Evolutionary conservation across 2,888 invertebrate species (phyloP).

Genomic region (Apamea anceps): DNA sequence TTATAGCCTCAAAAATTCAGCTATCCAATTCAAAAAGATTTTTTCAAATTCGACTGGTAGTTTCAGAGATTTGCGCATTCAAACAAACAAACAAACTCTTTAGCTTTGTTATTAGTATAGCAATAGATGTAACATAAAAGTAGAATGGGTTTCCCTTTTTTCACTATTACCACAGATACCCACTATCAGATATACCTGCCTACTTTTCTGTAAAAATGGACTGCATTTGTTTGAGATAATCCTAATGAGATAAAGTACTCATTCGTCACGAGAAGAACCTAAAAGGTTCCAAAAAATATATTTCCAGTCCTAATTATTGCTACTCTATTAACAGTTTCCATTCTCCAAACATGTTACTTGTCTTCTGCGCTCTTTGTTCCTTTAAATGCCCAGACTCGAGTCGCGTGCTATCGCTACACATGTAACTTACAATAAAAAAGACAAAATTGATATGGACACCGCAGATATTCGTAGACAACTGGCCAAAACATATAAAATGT

Average conservation of each 20-base stretch:
- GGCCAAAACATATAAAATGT: conserved; percentile 73
- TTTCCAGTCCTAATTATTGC: background rate
- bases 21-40: no score
- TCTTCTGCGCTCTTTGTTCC: conserved; percentile 34
- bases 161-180: background rate
- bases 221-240: background rate
- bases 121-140: background rate
- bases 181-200: background rate
- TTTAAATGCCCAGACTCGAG: conserved; percentile 25
- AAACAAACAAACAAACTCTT: no score
- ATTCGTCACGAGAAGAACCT: background rate
- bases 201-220: background rate
- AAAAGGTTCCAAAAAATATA: background rate
- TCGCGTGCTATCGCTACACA: conserved; percentile 51
- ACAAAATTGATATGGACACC: conserved; percentile 66
- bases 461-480: conserved; percentile 70
- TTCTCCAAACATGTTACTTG: conserved; percentile 8
- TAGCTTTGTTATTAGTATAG: no score
- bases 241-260: background rate
- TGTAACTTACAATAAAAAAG: conserved; percentile 51
- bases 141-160: background rate
- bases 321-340: conserved; percentile 6
- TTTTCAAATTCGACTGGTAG: no score
- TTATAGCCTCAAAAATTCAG: no score
- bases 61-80: no score